Base-by-base conservation (phyloP, 2,113 vertebrate species). In the Hypomesus transpacificus region DNA sequence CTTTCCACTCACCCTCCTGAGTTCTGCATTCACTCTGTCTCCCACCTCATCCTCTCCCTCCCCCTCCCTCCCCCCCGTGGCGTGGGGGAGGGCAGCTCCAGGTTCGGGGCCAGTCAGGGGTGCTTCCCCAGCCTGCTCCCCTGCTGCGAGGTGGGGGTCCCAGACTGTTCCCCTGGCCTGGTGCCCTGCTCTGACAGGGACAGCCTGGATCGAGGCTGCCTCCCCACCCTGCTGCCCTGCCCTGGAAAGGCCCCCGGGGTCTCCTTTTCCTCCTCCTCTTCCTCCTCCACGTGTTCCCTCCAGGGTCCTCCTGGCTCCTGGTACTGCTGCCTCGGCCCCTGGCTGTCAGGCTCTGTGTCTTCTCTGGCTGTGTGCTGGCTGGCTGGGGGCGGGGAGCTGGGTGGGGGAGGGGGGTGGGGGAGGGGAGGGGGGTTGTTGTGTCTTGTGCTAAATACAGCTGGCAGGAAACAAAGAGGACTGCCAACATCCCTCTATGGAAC, bases 301-400 rank as follows among this genome's bases (percentile, higher is more conserved):
- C 86, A 87, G 81, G 82, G 87, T 67, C 69, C 68, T 76, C 77
- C 83, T 74, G 68, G 83, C 80, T 77, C 83, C 74, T 68, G 83
- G 80, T 90, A 78, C 86, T 85, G 84, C 84, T 88, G 88, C 85
- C 89, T 83, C 75, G 83, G 75, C 85, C 87, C 91, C 86, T 84
- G 87, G 79, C 88, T 87, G 81, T 86, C 89, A 91, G 91, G 89
- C 91, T 93, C 87, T 87, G 90, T 89, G 77, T 82, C 79, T 86
- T 74, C 61, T 86, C 68, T 84, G 66, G 79, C 61, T 61, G 68
- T 14, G 24, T 68, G 74, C 34, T 26, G 57, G n/a, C 60, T 69
- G 66, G 70, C 56, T 51, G 68, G 60, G 39, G 39, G 3, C 0
- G 39, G 39, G 39, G 39, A n/a, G n/a, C n/a, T n/a, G n/a, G n/a